Percentiles rank a stretch among this genome's conserved stretches.
Conservation (phyloP, 2,113 vertebrate genomes). For the Silurus glanis region DNA sequence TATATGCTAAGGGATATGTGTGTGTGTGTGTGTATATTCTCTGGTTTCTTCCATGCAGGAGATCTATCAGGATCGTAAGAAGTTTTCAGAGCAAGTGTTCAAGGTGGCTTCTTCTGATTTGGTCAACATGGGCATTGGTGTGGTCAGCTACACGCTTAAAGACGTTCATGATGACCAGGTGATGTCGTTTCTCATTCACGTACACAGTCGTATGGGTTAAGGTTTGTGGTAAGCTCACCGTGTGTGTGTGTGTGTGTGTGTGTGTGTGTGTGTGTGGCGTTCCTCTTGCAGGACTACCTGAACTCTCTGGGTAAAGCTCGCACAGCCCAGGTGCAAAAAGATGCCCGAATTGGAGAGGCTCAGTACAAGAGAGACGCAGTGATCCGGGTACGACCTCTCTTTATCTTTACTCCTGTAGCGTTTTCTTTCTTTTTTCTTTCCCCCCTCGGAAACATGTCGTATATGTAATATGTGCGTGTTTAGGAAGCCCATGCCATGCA, state of each 20-base stretch:
- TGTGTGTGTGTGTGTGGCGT: background rate
- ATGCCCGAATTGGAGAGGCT: constrained; percentile 88
- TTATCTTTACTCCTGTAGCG: background rate
- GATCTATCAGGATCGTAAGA: constrained; percentile 94
- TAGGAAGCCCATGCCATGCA: constrained; percentile 89
- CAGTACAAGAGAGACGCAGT: constrained; percentile 88
- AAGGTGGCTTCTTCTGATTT: constrained; percentile 93
- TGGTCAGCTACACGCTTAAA: constrained; percentile 94
- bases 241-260: background rate
- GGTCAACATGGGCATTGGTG: constrained; percentile 94
- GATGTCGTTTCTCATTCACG: background rate
- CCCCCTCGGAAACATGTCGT: background rate
- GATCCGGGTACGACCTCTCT: constrained; percentile 72
- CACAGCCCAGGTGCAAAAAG: constrained; percentile 89
- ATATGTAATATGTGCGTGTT: background rate
- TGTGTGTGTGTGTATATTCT: background rate
- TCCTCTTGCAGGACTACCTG: constrained; percentile 78
- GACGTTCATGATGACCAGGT: constrained; percentile 93
- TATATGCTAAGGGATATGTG: no score
- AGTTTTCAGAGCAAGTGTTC: constrained; percentile 94
- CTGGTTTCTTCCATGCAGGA: constrained; percentile 74
- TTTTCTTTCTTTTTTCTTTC: background rate
- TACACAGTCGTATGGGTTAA: background rate
- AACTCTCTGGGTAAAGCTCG: constrained; percentile 87
- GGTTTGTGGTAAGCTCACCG: background rate